These are phyloP conservation scores for Notechis scutatus DNA, from an alignment of 2,113 vertebrate species.

Conservation along the genomic window DNA sequence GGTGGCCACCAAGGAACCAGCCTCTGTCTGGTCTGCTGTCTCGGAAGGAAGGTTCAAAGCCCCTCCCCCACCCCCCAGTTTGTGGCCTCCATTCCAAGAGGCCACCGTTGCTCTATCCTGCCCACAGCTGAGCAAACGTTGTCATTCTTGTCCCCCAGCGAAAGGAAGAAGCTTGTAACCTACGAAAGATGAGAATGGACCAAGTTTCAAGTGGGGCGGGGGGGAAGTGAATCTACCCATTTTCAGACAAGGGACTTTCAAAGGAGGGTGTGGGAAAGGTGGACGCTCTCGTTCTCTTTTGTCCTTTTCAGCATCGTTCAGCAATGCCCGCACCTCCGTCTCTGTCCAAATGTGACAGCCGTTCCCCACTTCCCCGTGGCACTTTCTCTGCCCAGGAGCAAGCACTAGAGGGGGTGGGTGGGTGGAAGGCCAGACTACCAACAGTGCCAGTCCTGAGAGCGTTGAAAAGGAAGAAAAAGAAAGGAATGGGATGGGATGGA, in stretches of 20 bases:
- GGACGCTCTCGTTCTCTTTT: background rate
- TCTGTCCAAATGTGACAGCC: background rate
- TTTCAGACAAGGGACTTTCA: background rate
- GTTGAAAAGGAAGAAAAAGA: background rate
- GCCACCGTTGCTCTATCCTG: background rate
- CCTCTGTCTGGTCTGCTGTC: background rate
- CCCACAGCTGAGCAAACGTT: background rate
- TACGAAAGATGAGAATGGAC: background rate
- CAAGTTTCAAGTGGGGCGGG: background rate
- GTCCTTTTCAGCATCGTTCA: background rate
- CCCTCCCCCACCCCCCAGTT: background rate
- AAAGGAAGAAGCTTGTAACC: background rate
- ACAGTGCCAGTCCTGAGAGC: background rate
- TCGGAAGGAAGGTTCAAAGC: background rate
- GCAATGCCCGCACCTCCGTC: background rate
- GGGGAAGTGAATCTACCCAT: background rate
- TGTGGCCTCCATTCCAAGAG: background rate
- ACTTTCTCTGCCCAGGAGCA: background rate
- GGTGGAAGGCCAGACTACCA: background rate
- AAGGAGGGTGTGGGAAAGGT: background rate
- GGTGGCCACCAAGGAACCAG: background rate
- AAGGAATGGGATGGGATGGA: background rate
- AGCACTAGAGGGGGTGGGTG: background rate
- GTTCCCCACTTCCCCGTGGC: background rate
- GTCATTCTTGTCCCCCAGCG: accelerated